A percentile compares a stretch with the other conserved stretches of the same genome.
Evolutionary conservation across 2,888 invertebrate species (phyloP).

Genomic region (Lysandra coridon): DNA sequence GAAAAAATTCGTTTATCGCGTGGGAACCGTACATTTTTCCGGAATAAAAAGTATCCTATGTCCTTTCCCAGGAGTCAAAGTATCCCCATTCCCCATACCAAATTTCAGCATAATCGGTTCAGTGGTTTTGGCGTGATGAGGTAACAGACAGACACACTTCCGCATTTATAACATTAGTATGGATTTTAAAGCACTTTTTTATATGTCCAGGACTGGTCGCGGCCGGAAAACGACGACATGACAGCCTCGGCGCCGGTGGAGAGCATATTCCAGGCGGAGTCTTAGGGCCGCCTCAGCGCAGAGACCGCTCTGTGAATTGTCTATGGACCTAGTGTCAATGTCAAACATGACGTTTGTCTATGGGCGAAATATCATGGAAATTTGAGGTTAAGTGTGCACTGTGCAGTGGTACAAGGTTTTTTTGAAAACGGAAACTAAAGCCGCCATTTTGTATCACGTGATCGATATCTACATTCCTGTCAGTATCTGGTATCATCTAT

Average conservation of each 20-base stretch:
- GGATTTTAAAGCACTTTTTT: neutral
- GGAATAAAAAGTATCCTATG: too few species aligned
- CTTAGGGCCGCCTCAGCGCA: slow-evolving; percentile 51
- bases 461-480: neutral
- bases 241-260: slow-evolving; percentile 66
- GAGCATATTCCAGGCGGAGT: slow-evolving; percentile 65
- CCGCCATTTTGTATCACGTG: neutral
- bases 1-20: too few species aligned
- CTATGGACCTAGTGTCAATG: slow-evolving; percentile 3
- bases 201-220: slow-evolving; percentile 65
- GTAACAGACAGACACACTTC: too few species aligned
- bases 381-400: neutral
- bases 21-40: too few species aligned
- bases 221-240: slow-evolving; percentile 63
- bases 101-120: too few species aligned
- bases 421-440: neutral
- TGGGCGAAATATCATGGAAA: neutral
- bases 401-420: too few species aligned
- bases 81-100: too few species aligned
- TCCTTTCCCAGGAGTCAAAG: too few species aligned
- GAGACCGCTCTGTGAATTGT: slow-evolving; percentile 40
- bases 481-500: neutral
- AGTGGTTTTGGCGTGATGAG: too few species aligned
- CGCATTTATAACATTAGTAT: too few species aligned
- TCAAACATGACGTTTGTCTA: neutral